A percentile compares a stretch with the other conserved stretches of the same genome.
These are phyloP conservation scores for Rhinolophus ferrumequinum DNA, from an alignment of 2,113 vertebrate genomes.

Conservation along the genomic window DNA sequence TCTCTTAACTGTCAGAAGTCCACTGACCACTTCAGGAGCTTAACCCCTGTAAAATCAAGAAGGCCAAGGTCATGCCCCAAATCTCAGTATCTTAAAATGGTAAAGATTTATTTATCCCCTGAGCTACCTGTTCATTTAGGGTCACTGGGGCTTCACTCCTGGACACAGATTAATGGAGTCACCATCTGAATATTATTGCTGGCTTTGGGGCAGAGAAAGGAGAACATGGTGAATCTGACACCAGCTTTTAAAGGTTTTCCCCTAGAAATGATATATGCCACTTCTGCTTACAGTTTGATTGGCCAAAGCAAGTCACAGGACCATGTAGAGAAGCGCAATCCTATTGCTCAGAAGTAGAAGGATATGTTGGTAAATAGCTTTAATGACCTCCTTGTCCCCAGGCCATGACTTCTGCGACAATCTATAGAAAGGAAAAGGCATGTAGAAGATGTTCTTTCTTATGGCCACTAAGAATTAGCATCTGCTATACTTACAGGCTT, in stretches of 20 bases:
- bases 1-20: neutral
- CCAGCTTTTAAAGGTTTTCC: neutral
- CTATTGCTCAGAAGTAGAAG: neutral
- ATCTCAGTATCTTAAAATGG: neutral
- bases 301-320: neutral
- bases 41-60: neutral
- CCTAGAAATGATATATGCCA: neutral
- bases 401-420: neutral
- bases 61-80: neutral
- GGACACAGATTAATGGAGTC: neutral
- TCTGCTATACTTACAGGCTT: neutral
- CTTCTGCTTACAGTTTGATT: neutral
- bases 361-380: neutral
- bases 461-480: neutral
- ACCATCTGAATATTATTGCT: neutral
- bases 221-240: neutral
- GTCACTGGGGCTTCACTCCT: neutral
- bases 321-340: neutral
- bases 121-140: neutral
- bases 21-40: neutral
- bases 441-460: neutral
- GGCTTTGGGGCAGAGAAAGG: neutral
- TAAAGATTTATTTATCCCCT: neutral
- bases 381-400: neutral
- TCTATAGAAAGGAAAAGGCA: neutral